Evolutionary conservation across 92 coral and sea anemone genomes (phyloP).

Genomic region (Phenganax marumi): DNA sequence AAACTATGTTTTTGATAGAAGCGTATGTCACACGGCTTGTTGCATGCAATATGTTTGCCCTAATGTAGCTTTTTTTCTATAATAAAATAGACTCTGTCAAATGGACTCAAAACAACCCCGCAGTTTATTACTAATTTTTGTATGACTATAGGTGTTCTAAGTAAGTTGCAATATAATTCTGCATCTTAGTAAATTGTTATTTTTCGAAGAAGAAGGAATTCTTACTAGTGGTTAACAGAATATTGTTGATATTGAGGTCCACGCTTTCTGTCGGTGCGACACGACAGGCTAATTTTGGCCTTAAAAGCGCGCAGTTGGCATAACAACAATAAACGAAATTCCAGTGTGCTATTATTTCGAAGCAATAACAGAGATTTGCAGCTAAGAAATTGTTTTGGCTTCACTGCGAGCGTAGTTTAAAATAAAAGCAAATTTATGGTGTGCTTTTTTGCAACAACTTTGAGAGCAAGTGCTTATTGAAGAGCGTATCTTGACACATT

Average conservation of each 20-base stretch:
- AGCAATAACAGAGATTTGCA: constrained; percentile 8
- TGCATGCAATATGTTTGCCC: too few species aligned
- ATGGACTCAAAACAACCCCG: background rate
- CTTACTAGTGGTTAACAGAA: background rate
- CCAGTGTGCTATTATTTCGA: constrained; percentile 6
- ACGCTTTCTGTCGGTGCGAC: background rate
- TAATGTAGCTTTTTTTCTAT: background rate
- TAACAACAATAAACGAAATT: constrained; percentile 30
- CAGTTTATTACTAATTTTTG: constrained; percentile 2
- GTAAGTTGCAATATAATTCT: background rate
- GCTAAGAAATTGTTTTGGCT: background rate
- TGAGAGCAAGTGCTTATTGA: background rate
- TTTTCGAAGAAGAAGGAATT: background rate
- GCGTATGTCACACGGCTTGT: background rate
- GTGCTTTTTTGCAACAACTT: background rate
- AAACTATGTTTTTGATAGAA: background rate
- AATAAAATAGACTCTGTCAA: background rate
- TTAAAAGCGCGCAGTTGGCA: constrained; percentile 32
- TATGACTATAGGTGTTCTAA: background rate
- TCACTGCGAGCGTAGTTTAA: background rate
- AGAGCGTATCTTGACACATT: background rate
- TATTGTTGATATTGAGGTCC: background rate
- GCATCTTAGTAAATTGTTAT: background rate
- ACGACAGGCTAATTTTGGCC: background rate
- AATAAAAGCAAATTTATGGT: constrained; percentile 15